Base-by-base conservation (phyloP, 1,140 invertebrate genomes). In the Caligus rogercresseyi region DNA sequence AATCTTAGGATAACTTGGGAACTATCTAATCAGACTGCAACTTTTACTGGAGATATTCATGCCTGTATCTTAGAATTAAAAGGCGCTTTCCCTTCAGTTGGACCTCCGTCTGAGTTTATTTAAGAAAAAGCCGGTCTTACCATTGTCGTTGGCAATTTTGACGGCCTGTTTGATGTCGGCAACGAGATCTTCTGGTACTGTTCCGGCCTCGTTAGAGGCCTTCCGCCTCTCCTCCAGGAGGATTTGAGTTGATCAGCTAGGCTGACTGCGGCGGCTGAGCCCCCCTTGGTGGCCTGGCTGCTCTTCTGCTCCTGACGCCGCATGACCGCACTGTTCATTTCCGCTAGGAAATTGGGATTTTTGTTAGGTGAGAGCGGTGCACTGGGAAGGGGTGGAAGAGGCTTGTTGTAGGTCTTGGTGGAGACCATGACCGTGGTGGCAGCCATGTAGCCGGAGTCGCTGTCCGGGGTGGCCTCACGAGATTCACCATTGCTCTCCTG, bases 131-230 rank as follows among this genome's bases (percentile, higher is more conserved):
- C 18, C 18, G 64, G 54, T 15, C 69, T 75, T 76, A 85, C 83
- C 83, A 82, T 83, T 79, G 66, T 83, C 82, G 77, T 86, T 86
- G 63, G 84, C 84, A 72, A 87, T 83, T 70, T 80, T 85, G 66
- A 88, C 85, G 67, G 85, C 84, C 73, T 85, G 83, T 65, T 84
- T 77, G 68, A 87, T 87, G 76, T 87, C 85, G 70, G 86, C 84
- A 56, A 85, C 81, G 65, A 87, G 76, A 72, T 83, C 81, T 76
- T 85, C 83, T 67, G 83, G 83, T 67, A 84, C 74, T 68, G 73
- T 53, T 3, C 23, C 23, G n/a, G 25, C 13, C 53, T 51, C 23
- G 4, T 16, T 20, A 16, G 23, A 23, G 21, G 23, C 23, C 54
- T 54, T 52, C 60, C 60, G 53, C 13, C 23, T 13, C 26, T 43